phyloP scores from a whole-genome alignment of 2,113 vertebrate species.

The Panthera leo region DNA sequence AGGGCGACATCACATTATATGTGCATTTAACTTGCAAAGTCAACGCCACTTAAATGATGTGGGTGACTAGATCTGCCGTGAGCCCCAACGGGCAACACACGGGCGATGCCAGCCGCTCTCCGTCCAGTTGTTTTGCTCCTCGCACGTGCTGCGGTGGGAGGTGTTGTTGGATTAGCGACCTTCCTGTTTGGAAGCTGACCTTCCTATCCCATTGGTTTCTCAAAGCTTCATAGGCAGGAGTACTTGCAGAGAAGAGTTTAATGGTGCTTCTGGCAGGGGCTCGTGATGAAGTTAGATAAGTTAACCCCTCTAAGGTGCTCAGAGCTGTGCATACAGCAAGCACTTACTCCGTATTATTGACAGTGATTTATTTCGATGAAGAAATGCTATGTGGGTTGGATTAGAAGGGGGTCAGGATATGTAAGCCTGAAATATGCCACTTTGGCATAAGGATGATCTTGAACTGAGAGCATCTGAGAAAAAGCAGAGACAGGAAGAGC shows the following conservation, averaged over 20 bases:
- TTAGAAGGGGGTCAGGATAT: background rate
- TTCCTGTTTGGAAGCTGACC: background rate
- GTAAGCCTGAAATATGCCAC: background rate
- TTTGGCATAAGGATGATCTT: background rate
- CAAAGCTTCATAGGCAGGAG: background rate
- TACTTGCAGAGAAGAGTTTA: background rate
- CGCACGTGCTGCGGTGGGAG: background rate
- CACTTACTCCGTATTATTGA: rapidly evolving
- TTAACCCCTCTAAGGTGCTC: background rate
- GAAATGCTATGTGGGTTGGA: background rate
- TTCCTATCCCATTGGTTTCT: background rate
- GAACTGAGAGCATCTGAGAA: background rate
- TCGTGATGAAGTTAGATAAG: too few species aligned
- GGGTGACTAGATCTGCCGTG: too few species aligned
- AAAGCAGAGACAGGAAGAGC: background rate
- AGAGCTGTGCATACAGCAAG: background rate
- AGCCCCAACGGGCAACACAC: rapidly evolving
- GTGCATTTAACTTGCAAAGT: background rate
- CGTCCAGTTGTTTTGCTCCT: rapidly evolving
- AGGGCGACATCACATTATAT: rapidly evolving
- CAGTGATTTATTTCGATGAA: background rate
- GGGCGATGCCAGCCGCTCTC: rapidly evolving
- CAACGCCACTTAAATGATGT: rapidly evolving
- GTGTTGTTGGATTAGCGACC: background rate
- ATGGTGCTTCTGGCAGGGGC: background rate